A percentile compares a stretch with the other conserved stretches of the same genome.
These are phyloP conservation scores for Gasterosteus nipponicus DNA, from an alignment of 2,113 vertebrate species.

Conservation along the genomic window DNA sequence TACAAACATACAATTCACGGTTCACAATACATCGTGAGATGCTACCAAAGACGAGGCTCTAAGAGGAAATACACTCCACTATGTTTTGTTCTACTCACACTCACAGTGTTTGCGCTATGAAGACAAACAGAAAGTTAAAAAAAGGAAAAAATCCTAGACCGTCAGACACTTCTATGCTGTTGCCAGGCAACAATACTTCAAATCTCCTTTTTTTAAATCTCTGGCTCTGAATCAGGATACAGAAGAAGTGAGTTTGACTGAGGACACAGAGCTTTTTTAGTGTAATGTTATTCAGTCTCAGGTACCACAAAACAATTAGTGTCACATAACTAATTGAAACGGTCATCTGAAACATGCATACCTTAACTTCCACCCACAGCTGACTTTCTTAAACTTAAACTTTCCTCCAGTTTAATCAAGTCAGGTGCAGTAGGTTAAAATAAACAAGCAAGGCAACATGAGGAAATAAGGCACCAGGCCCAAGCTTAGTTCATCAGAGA, in stretches of 20 bases:
- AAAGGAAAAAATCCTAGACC: conserved; percentile 58
- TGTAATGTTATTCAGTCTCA: neutral
- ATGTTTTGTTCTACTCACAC: conserved; percentile 20
- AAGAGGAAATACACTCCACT: conserved; percentile 4
- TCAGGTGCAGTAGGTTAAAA: neutral
- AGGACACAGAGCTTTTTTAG: conserved; percentile 26
- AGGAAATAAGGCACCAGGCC: conserved; percentile 27
- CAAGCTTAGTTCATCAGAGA: neutral
- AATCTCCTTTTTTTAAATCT: conserved; percentile 74
- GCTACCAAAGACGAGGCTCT: neutral
- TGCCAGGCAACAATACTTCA: conserved; percentile 83
- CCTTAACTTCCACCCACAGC: neutral
- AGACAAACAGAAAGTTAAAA: conserved; percentile 69
- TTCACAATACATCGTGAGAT: neutral
- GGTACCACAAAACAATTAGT: neutral
- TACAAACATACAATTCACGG: neutral
- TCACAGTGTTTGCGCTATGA: conserved; percentile 54
- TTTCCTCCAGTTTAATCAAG: neutral
- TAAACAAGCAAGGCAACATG: conserved; percentile 22
- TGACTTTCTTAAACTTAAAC: neutral
- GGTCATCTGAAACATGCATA: conserved; percentile 3
- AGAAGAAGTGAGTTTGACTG: conserved; percentile 56
- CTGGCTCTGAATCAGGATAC: conserved; percentile 48
- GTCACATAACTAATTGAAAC: neutral
- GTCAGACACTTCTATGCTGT: conserved; percentile 74